Evolutionary conservation across 2,797 vertebrate species (phyloP).

Genomic region (Periparus ater): DNA sequence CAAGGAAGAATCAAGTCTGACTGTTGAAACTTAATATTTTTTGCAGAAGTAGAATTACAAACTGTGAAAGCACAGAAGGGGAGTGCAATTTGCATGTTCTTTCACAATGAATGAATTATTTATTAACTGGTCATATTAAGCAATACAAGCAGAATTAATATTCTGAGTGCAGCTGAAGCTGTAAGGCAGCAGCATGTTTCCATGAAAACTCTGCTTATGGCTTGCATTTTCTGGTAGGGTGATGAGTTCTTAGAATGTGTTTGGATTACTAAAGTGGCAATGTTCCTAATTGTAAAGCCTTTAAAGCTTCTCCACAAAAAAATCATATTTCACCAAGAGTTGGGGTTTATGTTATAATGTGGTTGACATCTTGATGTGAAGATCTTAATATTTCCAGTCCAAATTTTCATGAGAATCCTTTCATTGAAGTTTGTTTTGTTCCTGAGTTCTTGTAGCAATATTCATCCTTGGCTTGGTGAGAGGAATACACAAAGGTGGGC

Average conservation of each 20-base stretch:
- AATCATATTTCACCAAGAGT: not conserved
- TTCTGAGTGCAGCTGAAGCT: constrained; percentile 17
- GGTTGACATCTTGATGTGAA: not conserved
- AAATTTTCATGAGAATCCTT: not conserved
- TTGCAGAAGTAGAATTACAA: not conserved
- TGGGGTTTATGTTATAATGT: not conserved
- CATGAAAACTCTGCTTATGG: constrained; percentile 13
- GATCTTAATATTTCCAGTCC: not conserved
- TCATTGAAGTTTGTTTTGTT: not conserved
- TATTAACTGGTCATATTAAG: constrained; percentile 52
- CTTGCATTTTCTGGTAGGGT: not conserved
- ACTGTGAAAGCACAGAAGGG: not conserved
- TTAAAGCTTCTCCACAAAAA: not conserved
- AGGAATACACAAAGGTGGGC: not conserved
- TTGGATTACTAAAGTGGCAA: not conserved
- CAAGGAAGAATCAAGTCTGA: not conserved
- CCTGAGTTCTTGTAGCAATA: not conserved
- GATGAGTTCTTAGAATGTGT: constrained; percentile 11
- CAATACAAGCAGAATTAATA: constrained; percentile 49
- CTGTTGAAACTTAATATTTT: not conserved
- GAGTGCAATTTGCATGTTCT: constrained; percentile 40
- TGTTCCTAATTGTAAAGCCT: not conserved
- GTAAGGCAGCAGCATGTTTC: not conserved
- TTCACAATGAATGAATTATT: constrained; percentile 51
- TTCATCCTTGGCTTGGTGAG: not conserved